These are phyloP conservation scores for Chamaedrilus cognettii DNA, from an alignment of 2,888 invertebrate genomes.

Conservation along the genomic window DNA sequence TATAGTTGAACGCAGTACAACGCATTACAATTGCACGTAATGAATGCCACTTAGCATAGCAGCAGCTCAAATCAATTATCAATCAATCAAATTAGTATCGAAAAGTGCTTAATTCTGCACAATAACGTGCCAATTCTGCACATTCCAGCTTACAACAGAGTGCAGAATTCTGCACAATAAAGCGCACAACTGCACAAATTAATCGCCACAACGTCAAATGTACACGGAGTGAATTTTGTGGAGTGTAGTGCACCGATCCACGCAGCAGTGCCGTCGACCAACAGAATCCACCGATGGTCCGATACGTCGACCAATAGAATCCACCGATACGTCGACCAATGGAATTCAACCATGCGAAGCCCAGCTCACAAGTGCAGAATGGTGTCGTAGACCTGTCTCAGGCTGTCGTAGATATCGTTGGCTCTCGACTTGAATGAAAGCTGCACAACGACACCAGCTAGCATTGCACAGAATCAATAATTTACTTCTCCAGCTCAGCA, in stretches of 20 bases:
- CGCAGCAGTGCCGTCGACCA: no score
- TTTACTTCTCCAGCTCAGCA: no score
- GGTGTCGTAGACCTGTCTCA: constrained; percentile 89
- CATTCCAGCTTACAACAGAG: no score
- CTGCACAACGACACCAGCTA: no score
- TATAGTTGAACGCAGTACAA: neutral
- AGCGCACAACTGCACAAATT: constrained; percentile 1
- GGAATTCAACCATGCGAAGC: no score
- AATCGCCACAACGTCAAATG: neutral
- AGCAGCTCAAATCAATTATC: neutral
- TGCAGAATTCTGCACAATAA: no score
- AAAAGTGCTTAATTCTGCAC: neutral
- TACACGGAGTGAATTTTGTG: neutral
- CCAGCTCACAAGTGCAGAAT: constrained; percentile 60
- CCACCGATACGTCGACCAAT: no score
- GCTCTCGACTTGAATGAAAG: constrained; percentile 87
- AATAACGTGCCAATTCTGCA: no score
- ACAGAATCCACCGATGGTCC: no score
- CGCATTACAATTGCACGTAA: neutral
- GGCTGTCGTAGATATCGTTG: constrained; percentile 85
- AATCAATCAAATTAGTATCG: neutral
- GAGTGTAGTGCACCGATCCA: no score
- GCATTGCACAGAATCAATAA: no score
- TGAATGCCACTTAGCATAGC: neutral
- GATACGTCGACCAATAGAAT: no score